Percentiles rank a stretch among this genome's conserved stretches.
These are phyloP conservation scores for Xiphydria camelus DNA, from an alignment of 2,888 invertebrate species.

Conservation along the genomic window DNA sequence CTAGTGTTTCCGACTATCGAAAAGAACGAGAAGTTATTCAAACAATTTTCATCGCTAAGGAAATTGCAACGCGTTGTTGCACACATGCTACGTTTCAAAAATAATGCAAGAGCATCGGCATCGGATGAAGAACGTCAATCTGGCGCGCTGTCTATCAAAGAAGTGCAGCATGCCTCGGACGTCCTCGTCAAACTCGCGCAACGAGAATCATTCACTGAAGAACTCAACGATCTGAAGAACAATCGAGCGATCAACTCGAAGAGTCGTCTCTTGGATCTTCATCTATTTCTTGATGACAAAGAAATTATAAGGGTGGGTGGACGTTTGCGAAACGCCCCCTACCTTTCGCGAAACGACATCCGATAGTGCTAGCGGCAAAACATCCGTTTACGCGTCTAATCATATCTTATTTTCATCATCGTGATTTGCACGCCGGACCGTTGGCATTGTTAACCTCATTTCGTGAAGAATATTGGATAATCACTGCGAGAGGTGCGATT, in stretches of 20 bases:
- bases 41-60: neutral
- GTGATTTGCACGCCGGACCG: slow-evolving; percentile 14
- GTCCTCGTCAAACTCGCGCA: neutral
- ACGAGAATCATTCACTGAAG: neutral
- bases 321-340: slow-evolving; percentile 12
- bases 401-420: slow-evolving; percentile 13
- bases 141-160: neutral
- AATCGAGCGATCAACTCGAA: neutral
- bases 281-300: slow-evolving; percentile 11
- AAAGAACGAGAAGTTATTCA: neutral
- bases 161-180: neutral
- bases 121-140: neutral
- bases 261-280: neutral
- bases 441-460: slow-evolving; percentile 2
- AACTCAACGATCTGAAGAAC: neutral
- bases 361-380: slow-evolving; percentile 9
- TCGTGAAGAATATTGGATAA: neutral
- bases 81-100: neutral
- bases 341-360: slow-evolving; percentile 3
- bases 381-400: slow-evolving; percentile 8
- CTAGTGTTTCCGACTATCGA: neutral
- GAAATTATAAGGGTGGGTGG: slow-evolving; percentile 15
- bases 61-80: neutral
- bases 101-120: neutral
- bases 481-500: neutral